Conservation (phyloP, 2,113 vertebrate species). For the Lathamus discolor region DNA sequence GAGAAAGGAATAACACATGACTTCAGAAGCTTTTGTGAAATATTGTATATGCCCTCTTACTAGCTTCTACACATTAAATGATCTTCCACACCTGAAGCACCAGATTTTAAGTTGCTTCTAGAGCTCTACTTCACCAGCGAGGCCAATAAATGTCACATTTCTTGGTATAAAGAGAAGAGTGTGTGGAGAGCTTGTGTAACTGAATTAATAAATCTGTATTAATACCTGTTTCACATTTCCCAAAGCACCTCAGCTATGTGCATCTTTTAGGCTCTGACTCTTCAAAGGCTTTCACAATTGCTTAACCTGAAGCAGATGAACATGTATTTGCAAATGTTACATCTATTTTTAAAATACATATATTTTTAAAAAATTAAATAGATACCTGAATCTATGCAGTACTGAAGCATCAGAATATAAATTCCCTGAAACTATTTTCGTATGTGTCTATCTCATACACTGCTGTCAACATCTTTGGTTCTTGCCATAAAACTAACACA, state of each 20-base stretch:
- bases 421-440: neutral
- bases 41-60: neutral
- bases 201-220: slow-evolving; percentile 18
- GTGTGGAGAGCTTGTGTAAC: neutral
- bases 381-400: neutral
- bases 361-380: neutral
- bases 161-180: neutral
- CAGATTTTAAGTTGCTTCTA: neutral
- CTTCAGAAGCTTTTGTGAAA: neutral
- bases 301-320: slow-evolving; percentile 10
- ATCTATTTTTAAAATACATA: neutral
- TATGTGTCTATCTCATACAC: neutral
- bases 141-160: slow-evolving; percentile 1
- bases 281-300: neutral
- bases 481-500: neutral
- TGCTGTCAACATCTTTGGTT: neutral
- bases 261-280: neutral
- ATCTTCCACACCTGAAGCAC: neutral
- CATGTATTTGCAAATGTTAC: neutral
- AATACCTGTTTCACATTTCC: neutral
- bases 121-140: neutral
- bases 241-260: neutral
- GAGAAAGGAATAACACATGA: neutral
- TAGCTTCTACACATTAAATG: neutral
- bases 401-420: neutral